Evolutionary conservation across 2,113 vertebrate species (phyloP).

Genomic region (Anguilla rostrata): DNA sequence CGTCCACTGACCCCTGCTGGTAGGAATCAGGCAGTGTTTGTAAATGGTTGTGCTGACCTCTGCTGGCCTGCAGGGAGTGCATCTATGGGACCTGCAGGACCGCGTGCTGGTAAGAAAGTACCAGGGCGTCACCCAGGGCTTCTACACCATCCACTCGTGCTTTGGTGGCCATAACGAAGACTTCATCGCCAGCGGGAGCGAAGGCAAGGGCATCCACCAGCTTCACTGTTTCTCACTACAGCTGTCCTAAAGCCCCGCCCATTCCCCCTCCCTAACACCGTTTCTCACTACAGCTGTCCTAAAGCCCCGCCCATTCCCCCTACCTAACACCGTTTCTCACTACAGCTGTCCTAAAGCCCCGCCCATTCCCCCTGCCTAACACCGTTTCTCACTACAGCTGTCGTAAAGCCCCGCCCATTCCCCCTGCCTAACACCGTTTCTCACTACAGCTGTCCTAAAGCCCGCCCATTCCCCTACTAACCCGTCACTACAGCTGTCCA

Average conservation of each 20-base stretch:
- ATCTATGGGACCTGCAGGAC: slow-evolving; percentile 99
- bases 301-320: neutral
- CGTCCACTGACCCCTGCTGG: neutral
- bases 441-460: neutral
- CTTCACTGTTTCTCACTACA: neutral
- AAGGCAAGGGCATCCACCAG: slow-evolving; percentile 74
- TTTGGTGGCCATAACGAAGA: slow-evolving; percentile 99
- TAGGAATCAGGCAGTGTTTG: neutral
- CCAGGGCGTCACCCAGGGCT: slow-evolving; percentile 98
- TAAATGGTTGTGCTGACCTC: neutral
- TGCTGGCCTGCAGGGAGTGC: slow-evolving; percentile 81
- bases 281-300: neutral
- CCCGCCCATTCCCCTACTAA: neutral
- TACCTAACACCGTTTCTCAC: neutral
- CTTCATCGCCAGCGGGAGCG: slow-evolving; percentile 97
- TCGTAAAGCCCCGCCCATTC: no score
- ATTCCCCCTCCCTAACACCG: neutral
- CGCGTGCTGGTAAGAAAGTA: slow-evolving; percentile 99
- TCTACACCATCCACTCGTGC: slow-evolving; percentile 99
- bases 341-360: neutral
- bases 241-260: neutral
- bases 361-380: no score
- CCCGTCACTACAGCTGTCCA: neutral
- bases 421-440: no score
- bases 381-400: no score